These are phyloP conservation scores for Falco berigora DNA, from an alignment of 2,797 vertebrate genomes.

Conservation along the genomic window DNA sequence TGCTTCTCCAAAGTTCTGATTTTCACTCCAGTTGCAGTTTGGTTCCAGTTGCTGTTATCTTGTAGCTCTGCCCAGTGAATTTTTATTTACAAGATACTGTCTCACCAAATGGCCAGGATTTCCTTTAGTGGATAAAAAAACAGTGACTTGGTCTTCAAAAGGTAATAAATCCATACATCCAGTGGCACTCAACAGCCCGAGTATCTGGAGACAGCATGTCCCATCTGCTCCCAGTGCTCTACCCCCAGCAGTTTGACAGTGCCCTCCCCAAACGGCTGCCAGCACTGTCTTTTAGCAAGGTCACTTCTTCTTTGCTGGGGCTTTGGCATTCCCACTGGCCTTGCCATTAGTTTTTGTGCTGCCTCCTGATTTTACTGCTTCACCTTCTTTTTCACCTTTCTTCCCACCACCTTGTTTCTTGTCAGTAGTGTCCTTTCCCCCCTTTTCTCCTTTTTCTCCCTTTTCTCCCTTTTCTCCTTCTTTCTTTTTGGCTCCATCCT, in stretches of 20 bases:
- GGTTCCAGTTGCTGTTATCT: rapidly evolving
- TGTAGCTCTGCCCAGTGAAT: rapidly evolving
- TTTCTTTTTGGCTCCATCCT: constrained; percentile 54
- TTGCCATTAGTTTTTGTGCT: constrained; percentile 10
- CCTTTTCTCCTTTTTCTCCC: not conserved
- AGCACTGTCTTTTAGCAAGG: rapidly evolving
- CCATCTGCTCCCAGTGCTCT: not conserved
- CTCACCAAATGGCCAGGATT: not conserved
- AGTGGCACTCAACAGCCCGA: not conserved
- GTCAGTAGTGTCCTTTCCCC: not conserved
- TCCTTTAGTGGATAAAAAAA: not conserved
- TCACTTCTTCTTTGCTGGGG: constrained; percentile 59
- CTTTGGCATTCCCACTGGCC: constrained; percentile 22
- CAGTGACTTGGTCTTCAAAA: not conserved
- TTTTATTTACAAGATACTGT: not conserved
- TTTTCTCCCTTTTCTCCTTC: constrained; percentile 17
- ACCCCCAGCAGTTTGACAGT: too few relatives aligned
- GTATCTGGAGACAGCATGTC: not conserved
- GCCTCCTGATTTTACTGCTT: not conserved
- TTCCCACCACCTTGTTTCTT: constrained; percentile 28
- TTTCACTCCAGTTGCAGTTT: not conserved
- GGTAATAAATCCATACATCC: not conserved
- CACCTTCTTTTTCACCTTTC: constrained; percentile 19
- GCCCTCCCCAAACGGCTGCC: not conserved
- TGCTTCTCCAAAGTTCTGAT: not conserved